phyloP scores from a whole-genome alignment of 2,888 invertebrate genomes.

The Lamellibrachia satsuma region DNA sequence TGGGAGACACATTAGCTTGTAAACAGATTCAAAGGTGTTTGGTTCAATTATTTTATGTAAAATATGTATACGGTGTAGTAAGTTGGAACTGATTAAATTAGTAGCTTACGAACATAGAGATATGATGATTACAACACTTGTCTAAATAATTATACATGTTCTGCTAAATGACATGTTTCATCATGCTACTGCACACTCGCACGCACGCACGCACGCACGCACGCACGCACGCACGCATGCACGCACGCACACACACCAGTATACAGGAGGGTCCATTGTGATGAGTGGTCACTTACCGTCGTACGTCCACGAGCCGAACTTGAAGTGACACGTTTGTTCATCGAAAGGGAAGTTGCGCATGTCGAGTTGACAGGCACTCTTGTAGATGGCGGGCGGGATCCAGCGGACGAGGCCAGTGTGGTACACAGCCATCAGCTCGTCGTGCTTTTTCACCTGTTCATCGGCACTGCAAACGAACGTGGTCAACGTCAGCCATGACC shows the following conservation, averaged over 20 bases:
- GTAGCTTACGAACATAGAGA: too few species aligned
- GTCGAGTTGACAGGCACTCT: slow-evolving; percentile 62
- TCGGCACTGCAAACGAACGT: slow-evolving; percentile 36
- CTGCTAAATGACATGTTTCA: slow-evolving; percentile 35
- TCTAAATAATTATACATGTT: too few species aligned
- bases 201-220: background rate
- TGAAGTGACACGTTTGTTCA: slow-evolving; percentile 59
- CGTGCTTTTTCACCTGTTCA: slow-evolving; percentile 35
- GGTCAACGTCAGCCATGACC: background rate
- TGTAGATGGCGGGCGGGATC: slow-evolving; percentile 61
- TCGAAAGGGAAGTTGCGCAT: slow-evolving; percentile 64
- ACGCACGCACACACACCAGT: background rate
- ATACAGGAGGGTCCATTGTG: too few species aligned
- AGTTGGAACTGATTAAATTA: too few species aligned
- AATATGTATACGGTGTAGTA: too few species aligned
- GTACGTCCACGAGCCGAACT: slow-evolving; percentile 65
- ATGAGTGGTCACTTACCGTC: slow-evolving; percentile 42
- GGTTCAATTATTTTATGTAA: too few species aligned
- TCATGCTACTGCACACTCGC: background rate
- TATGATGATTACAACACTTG: too few species aligned
- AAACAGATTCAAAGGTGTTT: too few species aligned
- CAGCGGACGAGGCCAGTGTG: slow-evolving; percentile 52
- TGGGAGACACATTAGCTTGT: too few species aligned
- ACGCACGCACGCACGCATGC: background rate
- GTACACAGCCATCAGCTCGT: slow-evolving; percentile 49